Base-by-base conservation (phyloP, 64 coral and sea anemone species). In the Platygyra sinensis region DNA sequence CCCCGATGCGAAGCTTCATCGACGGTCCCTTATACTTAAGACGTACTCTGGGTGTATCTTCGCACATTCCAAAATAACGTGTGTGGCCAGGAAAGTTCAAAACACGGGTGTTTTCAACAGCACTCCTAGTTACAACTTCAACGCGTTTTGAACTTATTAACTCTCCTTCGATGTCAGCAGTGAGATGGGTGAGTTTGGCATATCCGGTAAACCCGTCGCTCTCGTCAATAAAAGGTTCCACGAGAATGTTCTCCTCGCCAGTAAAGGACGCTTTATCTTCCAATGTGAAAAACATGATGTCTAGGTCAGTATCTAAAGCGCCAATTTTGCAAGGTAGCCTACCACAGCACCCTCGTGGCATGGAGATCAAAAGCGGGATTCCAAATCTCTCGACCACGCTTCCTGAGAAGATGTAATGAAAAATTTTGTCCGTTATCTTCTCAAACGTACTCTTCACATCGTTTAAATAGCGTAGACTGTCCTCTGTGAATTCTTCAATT, bases 351-450 rank as follows among this genome's bases (percentile, higher is more conserved):
- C 8, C 28, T 36, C 33, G 33, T 36, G 1, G 33, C 33, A 36
- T 36, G 33, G 78, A 81, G 15, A 62, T 60, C 28, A 81, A 38
- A 8, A 80, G 10, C 5, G 88, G 77, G 54, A 90, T 81, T 3
- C 88, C 88, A 52, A 22, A 90, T 80, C 88, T 90, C 77, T 90
- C 88, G 2, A 73, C 46, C 10, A 30, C 25, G 31, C 88, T 90
- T 67, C 88, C 88, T 15, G 77, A 17, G 20, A 90, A 90, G 22
- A 90, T 57, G 22, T 54, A 73, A n/a, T 80, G 33, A 51, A 89
- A 79, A 8, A 18, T 10, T 6, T 36, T 30, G 22, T 2, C 29
- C 13, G 72, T 60, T 28, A 9, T 9, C 1, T 59, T 60, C 4
- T 81, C 77, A 0, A 90, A 64, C 10, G 65, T 10, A 72, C 7